Percentiles rank a stretch among this genome's conserved stretches.
These are phyloP conservation scores for Gulo gulo DNA, from an alignment of 2,113 vertebrate species.

Conservation along the genomic window DNA sequence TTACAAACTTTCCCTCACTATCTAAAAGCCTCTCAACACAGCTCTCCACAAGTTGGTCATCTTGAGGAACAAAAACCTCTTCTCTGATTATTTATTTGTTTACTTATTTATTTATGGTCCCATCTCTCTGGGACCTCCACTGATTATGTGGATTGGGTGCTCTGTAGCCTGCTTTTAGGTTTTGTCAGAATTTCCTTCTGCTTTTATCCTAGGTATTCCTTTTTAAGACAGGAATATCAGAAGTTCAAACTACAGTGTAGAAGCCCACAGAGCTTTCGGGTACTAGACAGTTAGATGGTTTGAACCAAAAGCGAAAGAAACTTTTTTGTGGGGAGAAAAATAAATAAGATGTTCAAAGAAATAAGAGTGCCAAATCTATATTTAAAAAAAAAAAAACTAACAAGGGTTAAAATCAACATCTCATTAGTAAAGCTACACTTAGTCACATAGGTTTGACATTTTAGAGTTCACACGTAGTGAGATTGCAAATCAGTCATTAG, in stretches of 20 bases:
- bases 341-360: background rate
- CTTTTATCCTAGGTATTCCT: background rate
- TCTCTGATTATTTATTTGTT: too few species aligned
- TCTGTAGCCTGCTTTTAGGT: background rate
- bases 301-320: background rate
- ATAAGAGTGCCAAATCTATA: background rate
- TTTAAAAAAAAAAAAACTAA: background rate
- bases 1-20: background rate
- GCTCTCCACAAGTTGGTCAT: background rate
- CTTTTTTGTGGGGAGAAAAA: background rate
- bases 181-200: background rate
- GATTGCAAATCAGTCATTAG: background rate
- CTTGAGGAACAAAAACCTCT: background rate
- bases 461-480: background rate
- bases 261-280: background rate
- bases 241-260: background rate
- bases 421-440: background rate
- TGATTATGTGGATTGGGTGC: background rate
- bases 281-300: background rate
- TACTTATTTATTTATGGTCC: background rate
- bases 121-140: background rate
- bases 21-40: background rate
- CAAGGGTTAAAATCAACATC: background rate
- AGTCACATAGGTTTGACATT: background rate
- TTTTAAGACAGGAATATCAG: background rate